These are phyloP conservation scores for Sylvia atricapilla DNA, from an alignment of 2,113 vertebrate genomes.

Conservation along the genomic window DNA sequence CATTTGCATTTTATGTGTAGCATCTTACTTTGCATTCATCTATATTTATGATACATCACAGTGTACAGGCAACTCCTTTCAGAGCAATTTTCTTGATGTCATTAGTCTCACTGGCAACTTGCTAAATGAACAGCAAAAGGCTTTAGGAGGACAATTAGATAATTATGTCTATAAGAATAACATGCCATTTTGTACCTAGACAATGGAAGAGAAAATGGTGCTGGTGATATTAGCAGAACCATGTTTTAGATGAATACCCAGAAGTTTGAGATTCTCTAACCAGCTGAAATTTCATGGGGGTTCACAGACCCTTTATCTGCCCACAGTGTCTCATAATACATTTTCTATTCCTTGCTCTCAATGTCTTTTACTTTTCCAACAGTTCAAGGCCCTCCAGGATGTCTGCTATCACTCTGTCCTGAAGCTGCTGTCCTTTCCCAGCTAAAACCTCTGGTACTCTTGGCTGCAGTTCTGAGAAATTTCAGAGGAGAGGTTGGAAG, in stretches of 20 bases:
- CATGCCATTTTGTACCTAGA: constrained; percentile 9
- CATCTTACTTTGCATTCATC: constrained; percentile 72
- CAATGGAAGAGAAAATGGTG: neutral
- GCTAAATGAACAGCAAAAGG: constrained; percentile 64
- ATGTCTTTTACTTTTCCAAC: neutral
- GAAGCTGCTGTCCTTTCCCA: neutral
- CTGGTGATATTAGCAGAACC: neutral
- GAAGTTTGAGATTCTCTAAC: neutral
- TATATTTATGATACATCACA: constrained; percentile 74
- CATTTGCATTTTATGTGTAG: constrained; percentile 74
- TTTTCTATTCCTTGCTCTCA: neutral
- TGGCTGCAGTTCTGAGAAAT: neutral
- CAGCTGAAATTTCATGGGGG: neutral
- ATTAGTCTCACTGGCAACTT: constrained; percentile 53
- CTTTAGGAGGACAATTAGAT: constrained; percentile 51
- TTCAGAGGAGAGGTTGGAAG: neutral
- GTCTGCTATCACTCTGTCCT: neutral
- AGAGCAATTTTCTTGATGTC: constrained; percentile 70
- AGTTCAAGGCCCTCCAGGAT: neutral
- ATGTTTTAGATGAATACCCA: neutral
- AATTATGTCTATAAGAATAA: constrained; percentile 57
- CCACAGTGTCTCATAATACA: neutral
- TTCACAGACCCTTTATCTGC: accelerated
- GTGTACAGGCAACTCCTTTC: constrained; percentile 61
- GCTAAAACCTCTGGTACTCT: neutral